A percentile compares a stretch with the other conserved stretches of the same genome.
These are phyloP conservation scores for Drosophila koepferae DNA, from an alignment of 2,888 invertebrate species.

Conservation along the genomic window DNA sequence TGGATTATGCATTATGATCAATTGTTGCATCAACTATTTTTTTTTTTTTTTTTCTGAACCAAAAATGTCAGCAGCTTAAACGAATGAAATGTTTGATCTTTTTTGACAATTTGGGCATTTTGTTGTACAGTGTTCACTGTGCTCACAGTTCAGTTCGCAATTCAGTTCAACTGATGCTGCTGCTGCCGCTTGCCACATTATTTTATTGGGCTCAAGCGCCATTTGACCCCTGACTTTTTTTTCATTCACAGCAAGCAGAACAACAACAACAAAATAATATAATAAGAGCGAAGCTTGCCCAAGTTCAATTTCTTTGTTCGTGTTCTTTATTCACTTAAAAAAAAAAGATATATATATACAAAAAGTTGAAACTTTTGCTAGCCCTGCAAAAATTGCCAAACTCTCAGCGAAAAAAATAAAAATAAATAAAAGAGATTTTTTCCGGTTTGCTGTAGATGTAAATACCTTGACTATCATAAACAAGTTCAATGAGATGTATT, in stretches of 20 bases:
- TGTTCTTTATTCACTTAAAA: constrained; percentile 52
- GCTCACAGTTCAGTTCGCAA: background rate
- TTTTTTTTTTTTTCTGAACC: no score
- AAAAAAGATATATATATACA: constrained; percentile 17
- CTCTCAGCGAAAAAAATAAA: constrained; percentile 18
- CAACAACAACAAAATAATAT: constrained; percentile 7
- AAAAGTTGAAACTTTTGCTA: constrained; percentile 62
- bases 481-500: constrained; percentile 7
- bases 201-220: constrained; percentile 14
- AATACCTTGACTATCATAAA: constrained; percentile 12
- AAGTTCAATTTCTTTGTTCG: constrained; percentile 68
- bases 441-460: constrained; percentile 10
- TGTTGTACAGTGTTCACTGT: background rate
- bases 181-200: constrained; percentile 1
- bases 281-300: constrained; percentile 39
- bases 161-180: background rate
- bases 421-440: constrained; percentile 3
- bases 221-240: constrained; percentile 42
- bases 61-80: background rate
- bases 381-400: constrained; percentile 51
- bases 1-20: no score
- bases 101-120: background rate
- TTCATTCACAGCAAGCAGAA: constrained; percentile 9
- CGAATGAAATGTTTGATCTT: background rate
- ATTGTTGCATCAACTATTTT: no score